phyloP scores from a whole-genome alignment of 2,888 invertebrate species.

The Branchinecta sandiegonensis region DNA sequence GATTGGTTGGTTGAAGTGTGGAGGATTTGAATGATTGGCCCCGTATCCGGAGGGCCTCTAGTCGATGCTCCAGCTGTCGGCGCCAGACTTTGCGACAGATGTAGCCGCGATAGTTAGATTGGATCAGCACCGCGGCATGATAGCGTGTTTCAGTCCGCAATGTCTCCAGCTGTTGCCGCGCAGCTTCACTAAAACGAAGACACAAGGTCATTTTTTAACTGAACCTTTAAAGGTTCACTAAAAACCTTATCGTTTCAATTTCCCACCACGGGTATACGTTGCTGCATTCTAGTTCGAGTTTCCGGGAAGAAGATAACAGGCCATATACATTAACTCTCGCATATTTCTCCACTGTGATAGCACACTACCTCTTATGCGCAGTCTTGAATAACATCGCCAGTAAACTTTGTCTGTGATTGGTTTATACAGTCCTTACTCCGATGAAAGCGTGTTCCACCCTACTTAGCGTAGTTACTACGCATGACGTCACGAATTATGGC shows the following conservation, averaged over 20 bases:
- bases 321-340: no score
- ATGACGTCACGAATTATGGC: no score
- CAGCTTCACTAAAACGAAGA: constrained; percentile 55
- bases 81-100: constrained; percentile 51
- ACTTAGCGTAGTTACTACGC: no score
- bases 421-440: no score
- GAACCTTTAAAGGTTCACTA: constrained; percentile 14
- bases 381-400: no score
- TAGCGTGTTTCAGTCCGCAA: constrained; percentile 59
- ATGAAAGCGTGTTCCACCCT: no score
- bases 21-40: background rate
- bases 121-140: constrained; percentile 67
- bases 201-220: background rate
- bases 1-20: constrained; percentile 5
- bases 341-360: no score
- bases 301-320: no score
- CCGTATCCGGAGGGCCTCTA: background rate
- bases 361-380: no score
- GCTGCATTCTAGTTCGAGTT: no score
- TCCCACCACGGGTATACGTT: background rate
- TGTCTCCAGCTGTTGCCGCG: constrained; percentile 74
- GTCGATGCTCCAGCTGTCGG: constrained; percentile 29
- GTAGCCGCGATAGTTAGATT: constrained; percentile 69
- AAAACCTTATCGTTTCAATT: background rate
- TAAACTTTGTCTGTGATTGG: no score